Percentiles rank a stretch among this genome's conserved stretches.
phyloP scores from a whole-genome alignment of 2,888 invertebrate species.

The Sphaeridia pumilis region DNA sequence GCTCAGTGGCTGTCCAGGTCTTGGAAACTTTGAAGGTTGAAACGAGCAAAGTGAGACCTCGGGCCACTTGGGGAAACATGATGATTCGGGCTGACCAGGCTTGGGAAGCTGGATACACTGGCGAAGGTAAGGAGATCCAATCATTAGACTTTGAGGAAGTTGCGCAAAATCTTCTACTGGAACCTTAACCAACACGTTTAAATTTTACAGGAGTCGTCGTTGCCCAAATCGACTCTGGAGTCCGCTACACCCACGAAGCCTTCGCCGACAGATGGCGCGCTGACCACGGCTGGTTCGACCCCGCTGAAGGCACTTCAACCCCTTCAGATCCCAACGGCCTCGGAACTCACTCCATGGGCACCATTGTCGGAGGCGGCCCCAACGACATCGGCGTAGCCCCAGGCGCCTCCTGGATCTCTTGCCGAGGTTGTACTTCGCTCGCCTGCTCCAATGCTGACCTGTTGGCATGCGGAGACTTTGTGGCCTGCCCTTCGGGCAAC shows the following conservation, averaged over 20 bases:
- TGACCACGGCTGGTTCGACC: conserved; percentile 14
- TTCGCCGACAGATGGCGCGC: neutral
- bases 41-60: too few species aligned
- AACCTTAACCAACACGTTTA: too few species aligned
- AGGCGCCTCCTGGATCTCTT: conserved; percentile 9
- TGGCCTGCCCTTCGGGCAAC: conserved; percentile 11
- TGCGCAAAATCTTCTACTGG: too few species aligned
- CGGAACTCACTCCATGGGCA: conserved; percentile 14
- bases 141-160: too few species aligned
- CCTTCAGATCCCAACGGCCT: neutral
- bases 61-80: too few species aligned
- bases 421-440: conserved; percentile 7
- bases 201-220: neutral
- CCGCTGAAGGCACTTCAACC: neutral
- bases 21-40: neutral
- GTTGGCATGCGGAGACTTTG: conserved; percentile 7
- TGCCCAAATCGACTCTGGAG: neutral
- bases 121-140: too few species aligned
- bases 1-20: neutral
- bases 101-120: too few species aligned
- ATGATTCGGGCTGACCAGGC: too few species aligned
- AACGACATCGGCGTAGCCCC: conserved; percentile 16
- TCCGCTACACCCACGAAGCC: conserved; percentile 12
- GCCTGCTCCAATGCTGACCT: conserved; percentile 6
- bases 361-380: conserved; percentile 1